Base-by-base conservation (phyloP, 2,113 vertebrate species). In the Campylomormyrus numenius region DNA sequence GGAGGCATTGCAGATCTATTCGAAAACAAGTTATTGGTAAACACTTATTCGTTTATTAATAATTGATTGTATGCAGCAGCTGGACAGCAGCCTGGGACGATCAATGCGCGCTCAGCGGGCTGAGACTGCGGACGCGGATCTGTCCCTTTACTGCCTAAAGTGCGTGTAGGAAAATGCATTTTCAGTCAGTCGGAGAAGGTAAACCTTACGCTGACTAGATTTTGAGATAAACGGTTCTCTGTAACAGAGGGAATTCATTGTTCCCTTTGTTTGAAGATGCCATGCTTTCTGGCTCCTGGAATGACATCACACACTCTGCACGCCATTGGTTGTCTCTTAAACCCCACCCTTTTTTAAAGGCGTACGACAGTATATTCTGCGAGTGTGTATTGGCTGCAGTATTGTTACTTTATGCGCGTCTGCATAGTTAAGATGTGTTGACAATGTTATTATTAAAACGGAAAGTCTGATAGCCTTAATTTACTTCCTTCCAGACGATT, bases 261-360 rank as follows among this genome's bases (percentile, higher is more conserved):
- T 99, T 98, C 98, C 95, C 98, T 99, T 99, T 99, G 98, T 99
- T 98, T 97, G 97, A 97, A 96, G 96, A 95, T 95, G 96, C 97
- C 96, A 96, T 96, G 97, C 97, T 96, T 97, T 94, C 94, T 93
- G 97, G 96, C 96, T 96, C 95, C 95, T 94, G 95, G 91, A 93
- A 97, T 98, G 98, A 98, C 97, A 97, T 98, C 98, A 98, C 97
- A 92, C 94, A 95, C 95, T 90, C 92, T 27, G 96, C 93, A 90
- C 94, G 95, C 94, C 90, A 98, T 98, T 98, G 97, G 97, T 93
- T 92, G 94, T 90, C 77, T 48, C 46, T 89, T 90, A 89, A 10
- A 88, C 91, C 90, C 91, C 94, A 92, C 93, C 93, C 93, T 56
- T 92, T 92, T 92, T 97, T 97, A 96, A 96, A 95, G 96, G 88